A percentile compares a stretch with the other conserved stretches of the same genome.
Conservation (phyloP, 30 jellyfish, hydroid and myxozoan species). For the Aurelia aurita complex sp. Pacific region DNA sequence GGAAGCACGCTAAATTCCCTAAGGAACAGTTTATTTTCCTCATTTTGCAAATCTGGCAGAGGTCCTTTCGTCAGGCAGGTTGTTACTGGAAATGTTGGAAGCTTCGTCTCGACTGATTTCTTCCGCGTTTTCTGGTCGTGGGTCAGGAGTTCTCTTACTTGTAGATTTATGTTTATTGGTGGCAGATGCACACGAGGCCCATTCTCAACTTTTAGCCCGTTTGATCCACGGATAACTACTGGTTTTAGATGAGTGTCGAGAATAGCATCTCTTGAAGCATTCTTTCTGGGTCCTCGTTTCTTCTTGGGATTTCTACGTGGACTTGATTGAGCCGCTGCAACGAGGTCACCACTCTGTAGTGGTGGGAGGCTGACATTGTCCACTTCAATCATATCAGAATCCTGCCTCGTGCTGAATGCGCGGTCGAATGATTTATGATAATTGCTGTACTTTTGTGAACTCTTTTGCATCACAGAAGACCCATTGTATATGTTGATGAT, state of each 20-base stretch:
- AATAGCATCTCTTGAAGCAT: neutral
- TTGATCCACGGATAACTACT: conserved; percentile 60
- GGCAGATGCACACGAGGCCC: conserved; percentile 46
- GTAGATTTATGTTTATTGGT: conserved; percentile 55
- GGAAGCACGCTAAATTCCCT: conserved; percentile 47
- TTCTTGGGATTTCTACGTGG: neutral
- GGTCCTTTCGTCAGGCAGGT: neutral
- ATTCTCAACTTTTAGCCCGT: conserved; percentile 21
- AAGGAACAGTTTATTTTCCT: neutral
- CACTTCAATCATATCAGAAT: conserved; percentile 16
- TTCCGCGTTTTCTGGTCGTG: conserved; percentile 9
- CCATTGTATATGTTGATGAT: neutral
- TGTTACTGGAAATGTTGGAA: neutral
- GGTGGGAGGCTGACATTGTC: conserved; percentile 48
- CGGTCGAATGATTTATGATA: conserved; percentile 64
- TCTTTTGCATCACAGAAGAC: conserved; percentile 23
- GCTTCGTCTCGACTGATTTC: neutral
- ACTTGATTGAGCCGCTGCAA: conserved; percentile 1
- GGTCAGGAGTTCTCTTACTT: conserved; percentile 50
- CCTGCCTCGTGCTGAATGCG: conserved; percentile 66
- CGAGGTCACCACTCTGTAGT: conserved; percentile 32
- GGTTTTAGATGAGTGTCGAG: conserved; percentile 48
- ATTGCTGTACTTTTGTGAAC: conserved; percentile 42
- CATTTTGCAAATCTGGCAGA: neutral
- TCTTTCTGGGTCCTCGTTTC: conserved; percentile 4